These are phyloP conservation scores for Drosophila saltans DNA, from an alignment of 1,140 invertebrate species.

Conservation along the genomic window DNA sequence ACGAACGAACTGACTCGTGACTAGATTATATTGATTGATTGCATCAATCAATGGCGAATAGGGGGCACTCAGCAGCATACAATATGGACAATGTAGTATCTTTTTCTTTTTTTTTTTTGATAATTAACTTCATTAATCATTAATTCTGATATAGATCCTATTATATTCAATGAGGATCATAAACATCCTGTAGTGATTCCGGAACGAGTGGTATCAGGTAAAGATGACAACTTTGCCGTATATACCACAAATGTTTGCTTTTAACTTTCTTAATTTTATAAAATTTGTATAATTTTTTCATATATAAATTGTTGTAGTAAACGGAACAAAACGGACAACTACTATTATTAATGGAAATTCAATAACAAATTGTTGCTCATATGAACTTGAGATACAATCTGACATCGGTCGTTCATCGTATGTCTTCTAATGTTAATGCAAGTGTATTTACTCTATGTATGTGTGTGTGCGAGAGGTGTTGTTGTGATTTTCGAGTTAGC, in stretches of 20 bases:
- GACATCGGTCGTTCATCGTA: conserved; percentile 55
- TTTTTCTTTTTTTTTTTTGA: too few relatives aligned
- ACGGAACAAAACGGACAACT: neutral
- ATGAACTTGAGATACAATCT: conserved; percentile 51
- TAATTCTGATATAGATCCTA: too few relatives aligned
- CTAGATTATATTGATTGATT: conserved; percentile 20
- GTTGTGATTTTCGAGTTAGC: conserved; percentile 41
- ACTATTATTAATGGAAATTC: neutral
- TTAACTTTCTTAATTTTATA: too few relatives aligned
- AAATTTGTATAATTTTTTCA: too few relatives aligned
- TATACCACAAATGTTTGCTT: too few relatives aligned
- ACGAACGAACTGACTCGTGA: conserved; percentile 9
- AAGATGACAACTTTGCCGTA: too few relatives aligned
- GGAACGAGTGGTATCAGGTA: too few relatives aligned
- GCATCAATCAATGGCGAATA: conserved; percentile 28
- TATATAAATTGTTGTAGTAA: too few relatives aligned
- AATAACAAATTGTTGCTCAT: conserved; percentile 57
- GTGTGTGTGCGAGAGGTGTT: conserved; percentile 19
- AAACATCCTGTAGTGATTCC: too few relatives aligned
- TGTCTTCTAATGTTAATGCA: conserved; percentile 36
- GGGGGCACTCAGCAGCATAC: conserved; percentile 54
- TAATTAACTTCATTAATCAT: too few relatives aligned
- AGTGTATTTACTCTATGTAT: conserved; percentile 22
- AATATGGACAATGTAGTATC: conserved; percentile 52
- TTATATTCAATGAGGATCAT: too few relatives aligned